Percentiles rank a stretch among this genome's conserved stretches.
These are phyloP conservation scores for Adelges cooleyi DNA, from an alignment of 1,140 invertebrate genomes.

Conservation along the genomic window DNA sequence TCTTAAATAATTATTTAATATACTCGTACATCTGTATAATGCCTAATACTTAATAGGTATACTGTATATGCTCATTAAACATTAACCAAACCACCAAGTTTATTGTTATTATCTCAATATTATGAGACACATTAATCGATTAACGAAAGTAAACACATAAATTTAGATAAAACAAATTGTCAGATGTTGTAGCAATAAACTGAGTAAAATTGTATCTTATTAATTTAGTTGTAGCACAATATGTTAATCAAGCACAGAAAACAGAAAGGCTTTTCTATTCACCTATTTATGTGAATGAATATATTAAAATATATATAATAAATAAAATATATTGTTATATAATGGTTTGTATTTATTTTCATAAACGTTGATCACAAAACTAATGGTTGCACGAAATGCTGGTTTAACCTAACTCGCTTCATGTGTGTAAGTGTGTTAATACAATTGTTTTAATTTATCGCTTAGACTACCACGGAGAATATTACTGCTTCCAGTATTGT, in stretches of 20 bases:
- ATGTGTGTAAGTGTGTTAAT: neutral
- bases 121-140: neutral
- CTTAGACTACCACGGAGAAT: no score
- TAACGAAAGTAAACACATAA: neutral
- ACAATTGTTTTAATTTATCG: no score
- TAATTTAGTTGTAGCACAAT: neutral
- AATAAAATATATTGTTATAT: slow-evolving; percentile 18
- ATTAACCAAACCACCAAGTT: neutral
- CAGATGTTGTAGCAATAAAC: neutral
- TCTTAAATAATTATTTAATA: no score
- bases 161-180: slow-evolving; percentile 3
- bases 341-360: no score
- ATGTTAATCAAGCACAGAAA: slow-evolving; percentile 18
- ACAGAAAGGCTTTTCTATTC: slow-evolving; percentile 11
- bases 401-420: neutral
- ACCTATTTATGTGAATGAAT: slow-evolving; percentile 12
- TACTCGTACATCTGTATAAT: no score
- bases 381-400: neutral
- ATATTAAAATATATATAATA: slow-evolving; percentile 1
- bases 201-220: neutral
- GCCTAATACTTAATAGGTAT: no score
- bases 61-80: slow-evolving; percentile 21
- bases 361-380: neutral
- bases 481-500: no score
- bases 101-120: slow-evolving; percentile 10